A percentile compares a stretch with the other conserved stretches of the same genome.
Conservation (phyloP, 2,888 invertebrate species). For the Philhelius pedissequus region DNA sequence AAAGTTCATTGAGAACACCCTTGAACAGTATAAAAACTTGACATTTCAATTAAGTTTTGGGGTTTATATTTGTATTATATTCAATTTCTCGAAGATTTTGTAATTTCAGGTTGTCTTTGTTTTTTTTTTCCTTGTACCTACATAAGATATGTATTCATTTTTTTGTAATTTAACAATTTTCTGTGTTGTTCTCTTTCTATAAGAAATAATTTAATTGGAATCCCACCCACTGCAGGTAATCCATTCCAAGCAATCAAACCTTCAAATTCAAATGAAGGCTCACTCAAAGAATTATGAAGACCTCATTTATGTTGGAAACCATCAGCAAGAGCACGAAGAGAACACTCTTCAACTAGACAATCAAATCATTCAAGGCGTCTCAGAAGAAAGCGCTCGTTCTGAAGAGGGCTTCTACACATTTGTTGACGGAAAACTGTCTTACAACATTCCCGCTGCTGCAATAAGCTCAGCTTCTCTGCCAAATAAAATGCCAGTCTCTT, state of each 20-base stretch:
- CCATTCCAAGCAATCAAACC: slow-evolving; percentile 68
- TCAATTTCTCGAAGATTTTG: not conserved
- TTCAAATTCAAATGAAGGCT: slow-evolving; percentile 88
- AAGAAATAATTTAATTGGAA: slow-evolving; percentile 42
- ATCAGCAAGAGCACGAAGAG: slow-evolving; percentile 73
- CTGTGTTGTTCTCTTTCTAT: slow-evolving; percentile 29
- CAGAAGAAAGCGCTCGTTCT: slow-evolving; percentile 50
- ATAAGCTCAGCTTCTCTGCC: slow-evolving; percentile 46
- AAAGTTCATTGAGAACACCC: no score
- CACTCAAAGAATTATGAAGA: slow-evolving; percentile 89
- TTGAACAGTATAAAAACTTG: no score
- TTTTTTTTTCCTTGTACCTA: not conserved
- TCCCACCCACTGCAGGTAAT: slow-evolving; percentile 53
- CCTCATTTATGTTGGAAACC: slow-evolving; percentile 79
- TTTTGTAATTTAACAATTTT: not conserved
- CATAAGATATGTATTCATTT: not conserved
- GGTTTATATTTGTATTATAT: no score
- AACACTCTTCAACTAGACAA: slow-evolving; percentile 53
- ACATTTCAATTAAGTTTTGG: no score
- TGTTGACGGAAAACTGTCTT: slow-evolving; percentile 70
- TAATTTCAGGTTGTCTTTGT: not conserved
- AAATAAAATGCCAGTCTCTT: slow-evolving; percentile 39
- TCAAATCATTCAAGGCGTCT: slow-evolving; percentile 41
- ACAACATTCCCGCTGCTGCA: slow-evolving; percentile 66
- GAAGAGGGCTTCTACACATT: slow-evolving; percentile 70